These are phyloP conservation scores for Conomelus anceps DNA, from an alignment of 2,888 invertebrate genomes.

Conservation along the genomic window DNA sequence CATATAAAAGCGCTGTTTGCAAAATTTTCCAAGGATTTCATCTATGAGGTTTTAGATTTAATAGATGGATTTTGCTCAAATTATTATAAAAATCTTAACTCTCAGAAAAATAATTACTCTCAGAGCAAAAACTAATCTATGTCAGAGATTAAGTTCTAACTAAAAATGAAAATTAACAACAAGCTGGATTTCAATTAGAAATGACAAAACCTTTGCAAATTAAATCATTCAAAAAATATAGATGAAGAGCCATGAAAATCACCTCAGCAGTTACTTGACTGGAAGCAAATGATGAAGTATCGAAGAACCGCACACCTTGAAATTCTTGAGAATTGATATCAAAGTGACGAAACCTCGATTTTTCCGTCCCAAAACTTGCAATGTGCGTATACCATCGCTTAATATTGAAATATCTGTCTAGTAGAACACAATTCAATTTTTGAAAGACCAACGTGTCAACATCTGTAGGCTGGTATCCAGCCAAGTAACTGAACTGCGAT, in stretches of 20 bases:
- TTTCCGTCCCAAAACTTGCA: slow-evolving; percentile 31
- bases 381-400: slow-evolving; percentile 37
- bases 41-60: too few species aligned
- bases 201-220: neutral
- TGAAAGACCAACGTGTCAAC: slow-evolving; percentile 33
- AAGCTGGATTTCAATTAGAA: neutral
- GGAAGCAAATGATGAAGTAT: neutral
- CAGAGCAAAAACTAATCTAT: neutral
- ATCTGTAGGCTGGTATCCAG: slow-evolving; percentile 34
- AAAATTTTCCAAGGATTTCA: too few species aligned
- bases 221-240: neutral
- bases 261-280: neutral
- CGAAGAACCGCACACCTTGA: neutral
- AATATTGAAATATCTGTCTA: slow-evolving; percentile 30
- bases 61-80: too few species aligned
- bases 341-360: slow-evolving; percentile 24
- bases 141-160: neutral
- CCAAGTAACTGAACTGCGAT: slow-evolving; percentile 35
- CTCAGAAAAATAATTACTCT: neutral
- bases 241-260: neutral
- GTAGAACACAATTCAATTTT: slow-evolving; percentile 22
- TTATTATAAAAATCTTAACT: too few species aligned
- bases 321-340: neutral
- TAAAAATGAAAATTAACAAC: slow-evolving; percentile 14
- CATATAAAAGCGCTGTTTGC: too few species aligned